Conservation (phyloP, 2,888 invertebrate species). For the Panopea generosa region DNA sequence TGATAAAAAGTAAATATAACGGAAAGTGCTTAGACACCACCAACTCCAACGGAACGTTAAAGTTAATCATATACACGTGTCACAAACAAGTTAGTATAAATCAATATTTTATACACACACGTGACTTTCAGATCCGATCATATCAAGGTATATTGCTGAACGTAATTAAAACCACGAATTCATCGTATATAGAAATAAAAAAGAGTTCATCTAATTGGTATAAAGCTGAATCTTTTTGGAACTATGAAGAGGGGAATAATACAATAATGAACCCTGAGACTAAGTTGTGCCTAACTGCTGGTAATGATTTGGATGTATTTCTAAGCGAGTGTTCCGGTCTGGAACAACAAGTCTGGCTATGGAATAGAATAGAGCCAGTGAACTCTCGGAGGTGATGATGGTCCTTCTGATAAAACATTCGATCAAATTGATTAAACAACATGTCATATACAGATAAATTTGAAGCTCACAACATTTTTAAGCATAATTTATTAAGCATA, state of each 20-base stretch:
- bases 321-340: background rate
- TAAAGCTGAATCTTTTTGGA: background rate
- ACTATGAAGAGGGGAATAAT: background rate
- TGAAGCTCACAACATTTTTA: too few species aligned
- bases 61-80: slow-evolving; percentile 35
- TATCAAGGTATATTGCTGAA: slow-evolving; percentile 6
- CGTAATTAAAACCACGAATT: background rate
- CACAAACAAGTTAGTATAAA: slow-evolving; percentile 20
- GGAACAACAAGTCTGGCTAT: background rate
- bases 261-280: background rate
- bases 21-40: slow-evolving; percentile 32
- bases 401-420: too few species aligned
- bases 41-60: slow-evolving; percentile 15
- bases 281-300: background rate
- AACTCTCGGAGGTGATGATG: too few species aligned
- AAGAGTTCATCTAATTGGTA: background rate
- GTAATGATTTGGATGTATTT: background rate
- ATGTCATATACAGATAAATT: too few species aligned
- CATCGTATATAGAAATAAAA: background rate
- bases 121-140: slow-evolving; percentile 28
- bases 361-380: background rate
- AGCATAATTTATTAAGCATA: too few species aligned
- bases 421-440: too few species aligned
- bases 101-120: slow-evolving; percentile 39
- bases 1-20: slow-evolving; percentile 10